Conservation (phyloP, 2,113 vertebrate species). For the Helogale parvula region DNA sequence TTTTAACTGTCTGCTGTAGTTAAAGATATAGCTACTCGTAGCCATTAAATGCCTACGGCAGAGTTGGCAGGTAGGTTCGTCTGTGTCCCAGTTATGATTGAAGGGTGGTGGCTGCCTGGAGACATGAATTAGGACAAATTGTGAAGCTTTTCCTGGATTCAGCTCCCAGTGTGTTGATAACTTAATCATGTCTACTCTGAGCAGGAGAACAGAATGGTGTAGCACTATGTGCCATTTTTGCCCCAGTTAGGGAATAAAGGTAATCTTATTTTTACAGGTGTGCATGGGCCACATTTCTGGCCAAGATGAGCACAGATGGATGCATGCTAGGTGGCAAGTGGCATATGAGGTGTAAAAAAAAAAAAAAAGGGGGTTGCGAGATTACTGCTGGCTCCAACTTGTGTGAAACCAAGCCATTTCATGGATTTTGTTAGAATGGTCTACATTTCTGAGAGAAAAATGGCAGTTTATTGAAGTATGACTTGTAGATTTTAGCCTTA, state of each 20-base stretch:
- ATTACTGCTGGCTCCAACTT: neutral
- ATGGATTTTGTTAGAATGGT: neutral
- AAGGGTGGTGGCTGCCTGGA: neutral
- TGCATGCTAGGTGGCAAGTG: neutral
- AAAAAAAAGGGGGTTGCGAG: neutral
- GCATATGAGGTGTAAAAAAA: no score
- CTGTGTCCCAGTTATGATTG: neutral
- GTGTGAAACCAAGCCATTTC: neutral
- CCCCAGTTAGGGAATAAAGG: slow-evolving; percentile 6
- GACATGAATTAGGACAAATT: neutral
- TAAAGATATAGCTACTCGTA: neutral
- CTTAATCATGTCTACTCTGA: neutral
- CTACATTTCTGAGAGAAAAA: neutral
- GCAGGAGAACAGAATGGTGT: neutral
- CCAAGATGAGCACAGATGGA: neutral
- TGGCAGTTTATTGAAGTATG: neutral
- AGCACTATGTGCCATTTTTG: neutral
- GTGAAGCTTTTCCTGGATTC: neutral
- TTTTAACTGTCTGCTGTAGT: neutral
- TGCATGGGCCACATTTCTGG: neutral
- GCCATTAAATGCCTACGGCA: neutral
- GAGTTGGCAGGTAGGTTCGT: neutral
- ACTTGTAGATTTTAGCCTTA: neutral
- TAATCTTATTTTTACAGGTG: neutral
- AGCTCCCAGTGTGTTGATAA: neutral